phyloP scores from a whole-genome alignment of 2,888 invertebrate species.

The Petrophora chlorosata region DNA sequence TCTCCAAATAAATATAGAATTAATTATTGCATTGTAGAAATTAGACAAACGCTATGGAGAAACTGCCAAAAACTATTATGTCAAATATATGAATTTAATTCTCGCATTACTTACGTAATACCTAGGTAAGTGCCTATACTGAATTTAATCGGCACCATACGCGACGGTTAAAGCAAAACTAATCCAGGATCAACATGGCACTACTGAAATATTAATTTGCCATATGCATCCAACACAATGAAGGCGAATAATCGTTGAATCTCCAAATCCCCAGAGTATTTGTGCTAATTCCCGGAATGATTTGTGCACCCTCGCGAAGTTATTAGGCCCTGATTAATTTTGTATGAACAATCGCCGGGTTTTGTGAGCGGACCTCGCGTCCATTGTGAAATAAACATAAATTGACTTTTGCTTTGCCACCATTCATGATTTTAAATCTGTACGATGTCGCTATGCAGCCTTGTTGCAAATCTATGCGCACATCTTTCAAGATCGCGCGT shows the following conservation, averaged over 20 bases:
- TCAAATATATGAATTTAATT: too few relatives aligned
- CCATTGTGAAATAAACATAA: conserved; percentile 67
- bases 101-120: too few relatives aligned
- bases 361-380: conserved; percentile 55
- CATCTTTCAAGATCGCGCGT: too few relatives aligned
- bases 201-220: conserved; percentile 41
- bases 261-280: conserved; percentile 24
- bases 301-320: conserved; percentile 44
- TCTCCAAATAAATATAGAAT: too few relatives aligned
- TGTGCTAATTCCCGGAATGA: conserved; percentile 51
- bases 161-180: conserved; percentile 12
- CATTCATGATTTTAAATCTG: conserved; percentile 26
- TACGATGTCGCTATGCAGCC: too few relatives aligned
- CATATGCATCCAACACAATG: conserved; percentile 48
- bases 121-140: too few relatives aligned
- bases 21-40: too few relatives aligned
- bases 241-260: conserved; percentile 29
- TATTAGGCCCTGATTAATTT: conserved; percentile 72
- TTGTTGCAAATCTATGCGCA: too few relatives aligned
- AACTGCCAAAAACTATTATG: too few relatives aligned
- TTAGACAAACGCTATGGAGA: too few relatives aligned
- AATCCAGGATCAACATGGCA: conserved; percentile 32
- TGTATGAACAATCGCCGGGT: conserved; percentile 72
- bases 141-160: not conserved
- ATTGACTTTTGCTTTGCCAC: conserved; percentile 49